These are phyloP conservation scores for Apis cerana DNA, from an alignment of 1,140 invertebrate genomes.

Conservation along the genomic window DNA sequence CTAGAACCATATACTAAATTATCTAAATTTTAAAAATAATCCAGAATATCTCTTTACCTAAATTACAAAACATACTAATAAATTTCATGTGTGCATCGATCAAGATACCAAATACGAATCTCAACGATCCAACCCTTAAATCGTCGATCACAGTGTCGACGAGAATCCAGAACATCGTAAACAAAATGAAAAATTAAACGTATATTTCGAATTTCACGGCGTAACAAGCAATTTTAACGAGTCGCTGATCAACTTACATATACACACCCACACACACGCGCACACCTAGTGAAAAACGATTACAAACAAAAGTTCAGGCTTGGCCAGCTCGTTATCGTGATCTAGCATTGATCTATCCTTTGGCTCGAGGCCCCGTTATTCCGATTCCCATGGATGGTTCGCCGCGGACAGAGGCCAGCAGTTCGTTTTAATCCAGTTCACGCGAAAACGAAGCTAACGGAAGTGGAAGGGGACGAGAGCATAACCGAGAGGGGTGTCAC, in stretches of 20 bases:
- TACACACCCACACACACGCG: too few relatives aligned
- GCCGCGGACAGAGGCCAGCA: slow-evolving; percentile 29
- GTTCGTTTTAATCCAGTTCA: slow-evolving; percentile 77
- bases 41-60: too few relatives aligned
- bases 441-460: slow-evolving; percentile 76
- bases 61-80: too few relatives aligned
- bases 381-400: slow-evolving; percentile 70
- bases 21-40: too few relatives aligned
- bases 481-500: slow-evolving; percentile 65
- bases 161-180: background rate
- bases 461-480: slow-evolving; percentile 67
- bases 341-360: slow-evolving; percentile 11
- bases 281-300: background rate
- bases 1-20: too few relatives aligned
- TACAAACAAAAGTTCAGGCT: background rate
- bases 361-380: slow-evolving; percentile 27
- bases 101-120: too few relatives aligned
- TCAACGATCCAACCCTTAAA: background rate
- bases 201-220: slow-evolving; percentile 17
- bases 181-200: background rate
- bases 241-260: background rate
- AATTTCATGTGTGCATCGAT: too few relatives aligned
- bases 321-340: slow-evolving; percentile 28
- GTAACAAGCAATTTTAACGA: slow-evolving; percentile 46
- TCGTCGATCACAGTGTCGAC: background rate